Conservation (phyloP, 2,113 vertebrate species). For the Uropsilus gracilis region DNA sequence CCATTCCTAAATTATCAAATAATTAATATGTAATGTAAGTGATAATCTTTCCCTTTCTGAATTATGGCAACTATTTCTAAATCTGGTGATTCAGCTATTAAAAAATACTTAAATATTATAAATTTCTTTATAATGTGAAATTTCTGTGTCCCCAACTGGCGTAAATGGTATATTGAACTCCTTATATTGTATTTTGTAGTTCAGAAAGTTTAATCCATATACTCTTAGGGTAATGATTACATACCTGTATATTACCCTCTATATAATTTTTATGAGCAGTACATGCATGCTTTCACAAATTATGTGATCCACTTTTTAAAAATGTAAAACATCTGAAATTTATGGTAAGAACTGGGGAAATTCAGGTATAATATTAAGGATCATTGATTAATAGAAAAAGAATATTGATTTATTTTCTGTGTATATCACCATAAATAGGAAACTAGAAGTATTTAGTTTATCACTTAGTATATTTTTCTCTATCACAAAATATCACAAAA, state of each 20-base stretch:
- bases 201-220: background rate
- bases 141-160: background rate
- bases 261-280: background rate
- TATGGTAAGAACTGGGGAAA: background rate
- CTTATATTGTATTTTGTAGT: background rate
- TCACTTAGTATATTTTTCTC: background rate
- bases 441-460: background rate
- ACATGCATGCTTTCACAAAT: background rate
- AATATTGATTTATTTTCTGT: background rate
- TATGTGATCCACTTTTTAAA: background rate
- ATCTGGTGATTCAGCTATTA: background rate
- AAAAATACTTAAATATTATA: background rate
- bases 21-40: background rate
- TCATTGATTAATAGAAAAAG: background rate
- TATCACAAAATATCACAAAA: background rate
- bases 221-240: background rate
- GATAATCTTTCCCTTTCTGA: background rate
- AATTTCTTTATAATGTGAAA: background rate
- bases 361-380: background rate
- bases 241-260: background rate
- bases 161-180: background rate
- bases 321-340: background rate
- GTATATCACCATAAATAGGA: background rate
- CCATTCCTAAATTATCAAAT: background rate
- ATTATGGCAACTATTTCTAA: background rate